Base-by-base conservation (phyloP, 2,797 vertebrate genomes). In the Sebastes minor region DNA sequence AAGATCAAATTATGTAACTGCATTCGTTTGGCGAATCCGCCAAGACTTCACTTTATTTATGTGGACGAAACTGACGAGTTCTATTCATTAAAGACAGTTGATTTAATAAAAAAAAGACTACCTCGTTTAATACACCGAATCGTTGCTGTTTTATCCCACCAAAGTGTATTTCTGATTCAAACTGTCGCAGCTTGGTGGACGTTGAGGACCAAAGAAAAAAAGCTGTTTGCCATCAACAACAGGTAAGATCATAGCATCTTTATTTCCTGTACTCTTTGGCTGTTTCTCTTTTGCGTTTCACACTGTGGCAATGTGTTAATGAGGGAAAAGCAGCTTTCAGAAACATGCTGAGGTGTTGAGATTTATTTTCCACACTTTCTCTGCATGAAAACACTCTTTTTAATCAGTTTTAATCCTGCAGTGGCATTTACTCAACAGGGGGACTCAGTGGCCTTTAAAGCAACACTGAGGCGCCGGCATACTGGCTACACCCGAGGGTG, bases 391-490 rank as follows among this genome's bases (percentile, higher is more conserved):
- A 76, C 80, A 82, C 30, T 78, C 81, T 64, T 88, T 92, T 92
- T 89, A 94, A 95, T 93, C 89, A 74, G 72, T 64, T 86, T 80
- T 94, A 90, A 93, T 94, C 90, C 91, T 81, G 76, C 90, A 46
- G 81, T 92, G 92, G 88, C 91, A 93, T 95, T 95, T 92, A 32
- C 88, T 88, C 92, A 79, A 86, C 76, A 38, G 91, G 90, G 83
- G 71, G 57, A 80, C 83, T 83, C 7, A 30, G 65, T 86, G 87
- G 88, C 86, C 90, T 93, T 93, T 91, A 82, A 86, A 85, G 63
- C 82, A 83, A 71, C 62, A 76, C 75, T 35, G 76, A 78, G 42
- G 70, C 79, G 55, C 76, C 68, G 75, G 70, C 81, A 78, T 22
- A 77, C 53, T 30, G 18, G 80, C 71, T 82, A 27, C 87, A 86